Conservation (phyloP, 1,140 invertebrate species). For the Anastrepha obliqua region DNA sequence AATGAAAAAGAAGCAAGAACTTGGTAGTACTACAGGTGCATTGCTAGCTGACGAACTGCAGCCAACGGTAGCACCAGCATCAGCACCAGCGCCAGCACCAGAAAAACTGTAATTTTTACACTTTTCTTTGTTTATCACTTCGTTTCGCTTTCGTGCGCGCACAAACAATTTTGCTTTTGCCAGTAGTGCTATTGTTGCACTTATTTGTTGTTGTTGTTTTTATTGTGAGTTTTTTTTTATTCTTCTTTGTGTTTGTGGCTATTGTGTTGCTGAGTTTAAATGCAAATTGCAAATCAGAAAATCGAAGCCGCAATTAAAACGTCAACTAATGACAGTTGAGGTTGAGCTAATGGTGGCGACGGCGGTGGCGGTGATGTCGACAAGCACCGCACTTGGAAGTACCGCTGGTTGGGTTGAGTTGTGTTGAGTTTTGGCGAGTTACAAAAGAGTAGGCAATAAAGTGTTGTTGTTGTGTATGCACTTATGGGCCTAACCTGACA, state of each 20-base stretch:
- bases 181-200: too few relatives aligned
- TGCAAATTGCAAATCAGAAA: constrained; percentile 24
- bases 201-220: constrained; percentile 1
- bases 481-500: background rate
- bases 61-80: background rate
- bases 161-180: background rate
- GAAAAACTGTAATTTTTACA: constrained; percentile 15
- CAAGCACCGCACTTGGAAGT: too few relatives aligned
- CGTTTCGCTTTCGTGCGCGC: constrained; percentile 22
- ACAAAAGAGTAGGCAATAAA: background rate
- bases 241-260: background rate
- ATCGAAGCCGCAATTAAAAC: constrained; percentile 51
- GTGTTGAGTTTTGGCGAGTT: background rate
- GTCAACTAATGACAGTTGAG: constrained; percentile 52
- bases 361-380: background rate
- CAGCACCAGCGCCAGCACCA: background rate
- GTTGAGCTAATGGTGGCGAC: constrained; percentile 25
- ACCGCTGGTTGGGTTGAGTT: background rate
- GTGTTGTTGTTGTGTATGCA: constrained; percentile 19
- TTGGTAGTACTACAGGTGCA: constrained; percentile 4
- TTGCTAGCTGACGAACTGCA: constrained; percentile 13
- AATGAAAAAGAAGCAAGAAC: background rate
- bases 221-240: background rate
- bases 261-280: constrained; percentile 16
- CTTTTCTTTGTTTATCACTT: constrained; percentile 47